phyloP scores from a whole-genome alignment of 2,113 vertebrate genomes.

The Sceloporus tristichus region DNA sequence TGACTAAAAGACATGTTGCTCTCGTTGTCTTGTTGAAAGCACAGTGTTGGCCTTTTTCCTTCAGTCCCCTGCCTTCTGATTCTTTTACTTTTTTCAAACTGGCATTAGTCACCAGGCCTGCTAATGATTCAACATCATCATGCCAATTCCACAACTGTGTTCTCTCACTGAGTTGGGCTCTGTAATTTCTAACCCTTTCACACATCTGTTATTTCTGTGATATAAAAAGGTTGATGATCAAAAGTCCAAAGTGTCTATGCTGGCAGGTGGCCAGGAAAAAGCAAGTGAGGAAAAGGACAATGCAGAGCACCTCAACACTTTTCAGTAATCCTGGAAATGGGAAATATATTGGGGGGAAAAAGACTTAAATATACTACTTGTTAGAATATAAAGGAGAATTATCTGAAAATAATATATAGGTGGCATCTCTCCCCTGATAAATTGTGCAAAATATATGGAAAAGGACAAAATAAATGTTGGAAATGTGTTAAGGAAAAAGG shows the following conservation, averaged over 20 bases:
- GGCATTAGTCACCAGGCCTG: fast-evolving
- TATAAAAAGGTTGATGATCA: constrained; percentile 11
- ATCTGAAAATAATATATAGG: too few species aligned
- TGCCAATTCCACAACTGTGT: constrained; percentile 38
- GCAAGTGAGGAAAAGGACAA: not conserved
- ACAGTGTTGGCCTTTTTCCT: not conserved
- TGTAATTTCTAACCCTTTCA: not conserved
- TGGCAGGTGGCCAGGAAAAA: not conserved
- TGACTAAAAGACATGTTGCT: not conserved
- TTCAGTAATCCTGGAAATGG: not conserved
- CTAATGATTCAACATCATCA: fast-evolving
- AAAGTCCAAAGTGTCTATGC: not conserved
- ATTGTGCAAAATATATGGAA: too few species aligned
- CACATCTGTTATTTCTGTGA: constrained; percentile 19
- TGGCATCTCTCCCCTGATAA: too few species aligned
- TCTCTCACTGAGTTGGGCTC: not conserved
- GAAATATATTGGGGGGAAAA: too few species aligned
- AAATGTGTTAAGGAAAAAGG: too few species aligned
- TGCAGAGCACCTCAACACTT: not conserved
- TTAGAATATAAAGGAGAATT: too few species aligned
- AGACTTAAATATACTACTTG: too few species aligned
- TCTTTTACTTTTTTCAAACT: constrained; percentile 18
- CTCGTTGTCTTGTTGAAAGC: not conserved
- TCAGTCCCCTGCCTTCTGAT: not conserved
- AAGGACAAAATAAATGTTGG: too few species aligned